These are phyloP conservation scores for Misgurnus anguillicaudatus DNA, from an alignment of 2,113 vertebrate species.

Conservation along the genomic window DNA sequence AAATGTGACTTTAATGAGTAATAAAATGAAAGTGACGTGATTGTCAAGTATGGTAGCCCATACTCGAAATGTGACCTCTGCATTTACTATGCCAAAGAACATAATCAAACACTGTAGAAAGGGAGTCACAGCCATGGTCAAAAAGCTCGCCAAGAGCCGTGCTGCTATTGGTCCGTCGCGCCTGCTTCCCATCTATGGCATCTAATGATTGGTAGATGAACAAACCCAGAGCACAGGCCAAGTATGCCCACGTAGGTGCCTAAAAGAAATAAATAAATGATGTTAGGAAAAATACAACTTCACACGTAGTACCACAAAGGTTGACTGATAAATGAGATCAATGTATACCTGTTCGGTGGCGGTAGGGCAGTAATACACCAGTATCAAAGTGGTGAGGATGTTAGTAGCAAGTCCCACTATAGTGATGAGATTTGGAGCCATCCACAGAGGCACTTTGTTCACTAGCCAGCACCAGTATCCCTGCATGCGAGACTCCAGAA, in stretches of 20 bases:
- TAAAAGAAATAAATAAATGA: slow-evolving; percentile 51
- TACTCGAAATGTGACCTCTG: too few species aligned
- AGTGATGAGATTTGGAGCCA: slow-evolving; percentile 89
- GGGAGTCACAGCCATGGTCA: slow-evolving; percentile 89
- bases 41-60: too few species aligned
- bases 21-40: too few species aligned
- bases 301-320: not conserved
- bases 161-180: slow-evolving; percentile 86
- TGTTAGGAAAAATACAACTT: not conserved
- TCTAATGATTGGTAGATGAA: slow-evolving; percentile 91
- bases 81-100: not conserved
- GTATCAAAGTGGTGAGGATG: slow-evolving; percentile 82
- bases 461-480: slow-evolving; percentile 89
- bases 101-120: slow-evolving; percentile 82
- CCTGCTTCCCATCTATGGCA: slow-evolving; percentile 89
- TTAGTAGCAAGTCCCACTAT: slow-evolving; percentile 84
- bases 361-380: slow-evolving; percentile 86
- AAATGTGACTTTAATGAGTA: too few species aligned
- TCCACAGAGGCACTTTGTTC: slow-evolving; percentile 81
- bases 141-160: slow-evolving; percentile 87
- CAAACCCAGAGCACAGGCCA: slow-evolving; percentile 84
- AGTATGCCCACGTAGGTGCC: slow-evolving; percentile 86
- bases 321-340: not conserved
- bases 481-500: slow-evolving; percentile 87
- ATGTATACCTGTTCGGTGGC: slow-evolving; percentile 84